Percentiles rank a stretch among this genome's conserved stretches.
phyloP scores from a whole-genome alignment of 2,888 invertebrate species.

The Conops quadrifasciatus region DNA sequence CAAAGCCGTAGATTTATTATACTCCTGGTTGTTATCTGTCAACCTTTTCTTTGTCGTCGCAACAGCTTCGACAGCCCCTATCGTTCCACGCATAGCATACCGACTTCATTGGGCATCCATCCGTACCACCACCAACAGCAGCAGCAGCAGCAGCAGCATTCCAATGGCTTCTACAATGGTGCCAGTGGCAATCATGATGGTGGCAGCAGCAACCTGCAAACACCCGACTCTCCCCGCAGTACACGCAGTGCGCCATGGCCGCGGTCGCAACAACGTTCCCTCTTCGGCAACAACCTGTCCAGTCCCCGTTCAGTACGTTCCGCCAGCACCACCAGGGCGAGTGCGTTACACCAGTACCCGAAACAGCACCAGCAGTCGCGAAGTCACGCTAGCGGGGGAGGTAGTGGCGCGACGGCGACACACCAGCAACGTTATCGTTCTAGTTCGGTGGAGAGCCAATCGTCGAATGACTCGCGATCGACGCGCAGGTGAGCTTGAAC shows the following conservation, averaged over 20 bases:
- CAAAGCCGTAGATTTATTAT: no score
- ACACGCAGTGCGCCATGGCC: conserved; percentile 85
- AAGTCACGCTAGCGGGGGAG: conserved; percentile 12
- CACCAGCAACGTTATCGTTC: conserved; percentile 71
- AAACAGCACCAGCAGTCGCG: conserved; percentile 51
- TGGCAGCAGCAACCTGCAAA: conserved; percentile 57
- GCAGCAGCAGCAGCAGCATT: conserved; percentile 53
- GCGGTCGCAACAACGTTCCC: conserved; percentile 77
- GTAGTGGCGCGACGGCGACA: conserved; percentile 43
- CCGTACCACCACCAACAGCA: conserved; percentile 58
- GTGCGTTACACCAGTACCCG: conserved; percentile 47
- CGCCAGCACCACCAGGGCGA: conserved; percentile 65
- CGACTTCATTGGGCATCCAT: conserved; percentile 64
- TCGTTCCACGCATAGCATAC: conserved; percentile 67
- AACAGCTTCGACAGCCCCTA: conserved; percentile 67
- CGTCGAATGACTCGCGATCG: conserved; percentile 84
- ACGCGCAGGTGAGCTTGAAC: conserved; percentile 72
- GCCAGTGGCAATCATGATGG: conserved; percentile 41
- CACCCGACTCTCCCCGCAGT: conserved; percentile 79
- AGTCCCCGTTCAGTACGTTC: conserved; percentile 85
- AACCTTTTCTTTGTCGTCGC: conserved; percentile 18
- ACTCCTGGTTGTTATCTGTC: background rate
- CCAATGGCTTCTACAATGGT: conserved; percentile 50
- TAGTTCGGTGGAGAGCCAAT: conserved; percentile 88
- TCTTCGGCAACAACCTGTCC: conserved; percentile 78